Conservation (phyloP, 2,888 invertebrate genomes). For the Macrophya annulata region DNA sequence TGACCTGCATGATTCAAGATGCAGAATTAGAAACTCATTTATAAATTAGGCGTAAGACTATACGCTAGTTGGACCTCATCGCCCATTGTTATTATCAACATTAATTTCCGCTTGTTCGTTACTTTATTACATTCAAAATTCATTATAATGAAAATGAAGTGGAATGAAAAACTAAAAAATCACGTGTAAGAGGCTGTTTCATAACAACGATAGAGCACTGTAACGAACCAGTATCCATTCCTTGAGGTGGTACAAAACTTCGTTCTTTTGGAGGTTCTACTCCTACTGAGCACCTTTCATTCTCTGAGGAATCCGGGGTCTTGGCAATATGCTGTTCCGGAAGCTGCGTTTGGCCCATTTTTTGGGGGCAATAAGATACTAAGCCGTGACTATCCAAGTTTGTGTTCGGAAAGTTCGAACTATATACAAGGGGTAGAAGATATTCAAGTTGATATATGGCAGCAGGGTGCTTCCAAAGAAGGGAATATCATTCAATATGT, state of each 20-base stretch:
- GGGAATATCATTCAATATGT: too few species aligned
- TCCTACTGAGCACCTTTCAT: not conserved
- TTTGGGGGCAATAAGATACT: not conserved
- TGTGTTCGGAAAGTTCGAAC: not conserved
- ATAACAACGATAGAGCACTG: not conserved
- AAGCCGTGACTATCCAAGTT: not conserved
- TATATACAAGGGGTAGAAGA: not conserved
- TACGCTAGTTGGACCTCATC: not conserved
- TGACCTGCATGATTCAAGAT: not conserved
- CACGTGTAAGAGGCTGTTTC: not conserved
- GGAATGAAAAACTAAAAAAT: not conserved
- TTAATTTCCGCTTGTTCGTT: not conserved
- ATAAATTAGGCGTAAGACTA: not conserved
- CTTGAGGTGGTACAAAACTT: conserved; percentile 38
- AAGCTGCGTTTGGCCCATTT: not conserved
- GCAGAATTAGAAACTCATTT: not conserved
- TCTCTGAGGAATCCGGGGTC: not conserved
- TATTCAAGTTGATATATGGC: not conserved
- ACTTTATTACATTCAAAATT: not conserved
- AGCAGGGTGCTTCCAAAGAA: not conserved
- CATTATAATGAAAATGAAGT: too few species aligned
- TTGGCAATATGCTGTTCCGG: not conserved
- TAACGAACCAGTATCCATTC: conserved; percentile 36
- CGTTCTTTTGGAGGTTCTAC: not conserved
- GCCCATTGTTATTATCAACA: not conserved